Evolutionary conservation across 2,888 invertebrate species (phyloP), one percentile per base, ranked within the genome.

Genomic region (Exocentrus adspersus): DNA sequence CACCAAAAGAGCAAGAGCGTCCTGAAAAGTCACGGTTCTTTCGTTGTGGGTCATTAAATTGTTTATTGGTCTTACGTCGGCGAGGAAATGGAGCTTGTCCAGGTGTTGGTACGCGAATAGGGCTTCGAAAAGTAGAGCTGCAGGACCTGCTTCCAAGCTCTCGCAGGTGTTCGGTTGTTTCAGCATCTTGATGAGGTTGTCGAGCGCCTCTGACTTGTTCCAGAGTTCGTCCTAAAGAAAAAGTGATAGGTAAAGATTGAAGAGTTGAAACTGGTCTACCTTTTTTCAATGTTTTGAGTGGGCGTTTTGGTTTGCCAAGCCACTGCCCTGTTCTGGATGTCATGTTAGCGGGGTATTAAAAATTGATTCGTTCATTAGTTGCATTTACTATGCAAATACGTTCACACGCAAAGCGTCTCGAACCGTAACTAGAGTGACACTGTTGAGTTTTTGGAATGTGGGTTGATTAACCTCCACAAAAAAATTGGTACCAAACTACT

Each of bases 1-100:
- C 20, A 81, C 74, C 21, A 81, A 56, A 19, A 77, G 58, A 30
- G 53, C 69, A 7, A 83, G 62, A 37, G 77, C 79, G 60, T 80
- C 80, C 81, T 78, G 58, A 57, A 69, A 52, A 52, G 6, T 42
- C 21, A 12, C 37, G 32, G 21, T 4, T 7, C 24, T 24, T 24
- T 24, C 24, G 24, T 5, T 24, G 7, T 24, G 7, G 24, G 4
- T 3, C 24, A 3, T 5, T 5, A 24, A 24, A 24, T 24, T 3
- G 24, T 24, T n/a, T n/a, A n/a, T n/a, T n/a, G n/a, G n/a, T 68
- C 71, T 67, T 65, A 75, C 75, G 52, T 75, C 73, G n/a, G 74
- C 74, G 43, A 73, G 53, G 19, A 46, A 68, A 54, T 74, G 75
- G 5, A 74, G 46, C 43, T 73, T 63, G 59, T 75, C 75, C 14